Evolutionary conservation across 2,888 invertebrate species (phyloP), one percentile per base, ranked within the genome.

Genomic region (Cosmopolites sordidus): DNA sequence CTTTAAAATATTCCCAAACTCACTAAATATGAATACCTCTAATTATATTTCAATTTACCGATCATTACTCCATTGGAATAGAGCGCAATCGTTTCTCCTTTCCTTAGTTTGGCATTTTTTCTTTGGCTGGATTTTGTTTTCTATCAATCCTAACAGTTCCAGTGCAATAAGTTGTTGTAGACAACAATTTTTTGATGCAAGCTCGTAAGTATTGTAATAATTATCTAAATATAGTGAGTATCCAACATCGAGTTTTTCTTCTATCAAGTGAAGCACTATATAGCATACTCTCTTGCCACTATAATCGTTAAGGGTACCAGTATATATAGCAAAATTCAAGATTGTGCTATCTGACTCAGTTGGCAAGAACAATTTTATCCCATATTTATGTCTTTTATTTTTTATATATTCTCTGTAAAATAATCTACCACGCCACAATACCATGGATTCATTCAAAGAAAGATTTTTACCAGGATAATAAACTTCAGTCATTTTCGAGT

Each of bases 131-230:
- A 27, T 27, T 27, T 27, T 54, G 61, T 63, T 45, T 61, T 43
- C 64, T 46, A 45, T 64, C 61, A 14, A 56, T 30, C 15, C 60
- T 63, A 16, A 73, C 56, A 1, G 66, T 70, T 16, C 72, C 73
- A n/a, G 72, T 73, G 53, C 67, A 68, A 53, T 72, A 71, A 17
- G 66, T 64, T 14, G 59, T 48, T 45, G 43, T 18, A 15, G 39
- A 41, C 16, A 55, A 42, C 16, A 62, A 49, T 48, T 52, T 48
- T n/a, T 48, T 5, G 41, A 27, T 3, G 48, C 53, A 15, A 64
- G 49, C 5, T 30, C 40, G 18, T 39, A 43, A 49, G 15, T 54
- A 17, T 58, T 58, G 43, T 55, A 57, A 30, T 48, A 58, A 27
- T 60, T 56, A 38, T 58, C 56, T 43, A 60, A 48, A 43, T 51